Evolutionary conservation across 2,113 vertebrate species (phyloP), one percentile per base, ranked within the genome.

Genomic region (Phasianus colchicus): DNA sequence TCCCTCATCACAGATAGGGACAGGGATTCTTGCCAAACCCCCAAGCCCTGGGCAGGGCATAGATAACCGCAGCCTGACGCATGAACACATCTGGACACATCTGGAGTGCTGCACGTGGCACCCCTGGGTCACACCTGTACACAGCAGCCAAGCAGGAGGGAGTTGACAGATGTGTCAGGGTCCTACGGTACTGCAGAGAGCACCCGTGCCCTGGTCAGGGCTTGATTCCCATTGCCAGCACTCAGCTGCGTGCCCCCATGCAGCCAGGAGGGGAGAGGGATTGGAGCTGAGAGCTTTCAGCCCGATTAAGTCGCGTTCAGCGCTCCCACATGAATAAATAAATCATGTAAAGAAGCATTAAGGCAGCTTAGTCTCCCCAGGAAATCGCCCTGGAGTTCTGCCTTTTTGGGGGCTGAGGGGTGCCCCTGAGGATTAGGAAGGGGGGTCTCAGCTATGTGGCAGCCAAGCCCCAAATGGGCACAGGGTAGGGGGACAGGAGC

Each of bases 341-440:
- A 95, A 95, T 88, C 91, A 91, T 77, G 75, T 95, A 91, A 93
- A 93, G 95, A 87, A 80, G 96, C 71, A 96, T 96, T 96, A 96
- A 91, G 92, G 92, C 91, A 92, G 95, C 94, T 96, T 94, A 94
- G 74, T 54, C n/a, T 94, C 83, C 83, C 47, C 0, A 1, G 90
- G 74, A 94, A 93, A 96, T 85, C 5, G 2, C 48, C 48, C 86
- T 24, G 54, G 61, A 90, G 36, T 94, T 93, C 86, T 85, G 92
- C 78, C 81, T 96, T 95, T 95, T 92, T 89, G 34, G 92, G 91
- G 81, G 40, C 83, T 82, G 77, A 90, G 81, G 81, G 74, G 76
- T 87, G 66, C 16, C 66, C 45, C 70, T 45, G 3, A 1, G 63
- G 85, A 66, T 1, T 61, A 42, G 30, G 5, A 12, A 13, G 14